Evolutionary conservation across 2,113 vertebrate species (phyloP), one percentile per base, ranked within the genome.

Genomic region (Lethenteron camtschaticum): DNA sequence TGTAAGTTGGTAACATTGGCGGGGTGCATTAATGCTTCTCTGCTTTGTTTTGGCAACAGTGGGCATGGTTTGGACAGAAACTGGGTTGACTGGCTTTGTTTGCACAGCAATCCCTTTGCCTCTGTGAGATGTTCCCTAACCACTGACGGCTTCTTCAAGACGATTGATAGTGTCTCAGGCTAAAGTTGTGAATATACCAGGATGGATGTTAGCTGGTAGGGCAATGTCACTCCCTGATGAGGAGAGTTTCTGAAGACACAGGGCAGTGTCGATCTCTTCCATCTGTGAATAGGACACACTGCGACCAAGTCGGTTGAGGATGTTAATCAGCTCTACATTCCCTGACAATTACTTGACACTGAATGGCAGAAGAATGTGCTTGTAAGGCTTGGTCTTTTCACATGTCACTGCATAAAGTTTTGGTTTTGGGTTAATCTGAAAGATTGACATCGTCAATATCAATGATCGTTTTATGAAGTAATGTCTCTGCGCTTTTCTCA

Each of bases 211-310:
- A 13, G 59, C 59, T 63, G 59, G 59, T 13, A 63, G 59, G 59
- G 59, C 59, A 63, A 13, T 16, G 16, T 4, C 59, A 63, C 16
- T 16, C 16, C 16, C 16, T 63, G 59, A 63, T 16, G 24, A 24
- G 16, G 12, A 63, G 59, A 63, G 59, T 16, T 63, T 4, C 59
- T 63, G 59, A 13, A 63, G 59, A 63, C 59, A 63, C 59, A 63
- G 16, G 59, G 59, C 16, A 13, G 59, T 63, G 59, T 63, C 59
- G 16, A 63, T 63, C 59, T 63, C 59, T 63, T 63, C 59, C 59
- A 63, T 63, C 59, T 63, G 59, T 13, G 59, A 63, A 16, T 63
- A 63, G 59, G 59, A 63, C 16, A 63, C 59, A 63, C 59, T 63
- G 59, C 16, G 59, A 63, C 16, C 59, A 63, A 63, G 59, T 63